Evolutionary conservation across 2,797 vertebrate species (phyloP), one percentile per base, ranked within the genome.

Genomic region (Gila robusta): DNA sequence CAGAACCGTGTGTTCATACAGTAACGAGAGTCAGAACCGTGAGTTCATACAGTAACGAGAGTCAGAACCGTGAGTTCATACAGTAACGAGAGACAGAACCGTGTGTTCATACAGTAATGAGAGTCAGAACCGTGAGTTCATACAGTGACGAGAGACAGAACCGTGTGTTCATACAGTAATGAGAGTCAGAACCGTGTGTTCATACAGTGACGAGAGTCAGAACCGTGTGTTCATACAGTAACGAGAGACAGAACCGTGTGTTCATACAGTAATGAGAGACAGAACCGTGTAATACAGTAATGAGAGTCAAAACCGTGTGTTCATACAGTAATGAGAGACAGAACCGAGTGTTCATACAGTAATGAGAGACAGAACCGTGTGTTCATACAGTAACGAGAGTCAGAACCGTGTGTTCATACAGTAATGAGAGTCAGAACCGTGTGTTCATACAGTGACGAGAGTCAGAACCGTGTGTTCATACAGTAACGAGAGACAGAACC

Each of bases 381-480:
- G 39, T 39, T 94, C 93, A 91, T 92, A 94, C 93, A 90, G 92
- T 54, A 54, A 44, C 1, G 10, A 44, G 44, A 44, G 44, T 94
- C 92, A 86, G 90, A 93, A 94, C 93, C 94, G 92, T 92, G 94
- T 95, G 39, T 39, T 94, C 93, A 91, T 92, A 94, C 93, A 91
- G 92, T 54, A 54, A 44, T 10, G 44, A 44, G 44, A 44, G 44
- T 94, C 92, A 86, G 90, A 93, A 94, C 93, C 93, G 92, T 92
- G 94, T 95, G 39, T 39, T 94, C 93, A 91, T 92, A 94, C 93
- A 91, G 92, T 54, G 21, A 44, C 1, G 10, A 44, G 44, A 44
- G 44, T 94, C 92, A 86, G 90, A 93, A 94, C 93, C 94, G 91
- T 92, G 94, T 95, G 39, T 39, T 94, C 93, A 91, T 92, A 94